These are phyloP conservation scores for Balanococcus diminutus DNA, from an alignment of 2,888 invertebrate species.

Conservation along the genomic window DNA sequence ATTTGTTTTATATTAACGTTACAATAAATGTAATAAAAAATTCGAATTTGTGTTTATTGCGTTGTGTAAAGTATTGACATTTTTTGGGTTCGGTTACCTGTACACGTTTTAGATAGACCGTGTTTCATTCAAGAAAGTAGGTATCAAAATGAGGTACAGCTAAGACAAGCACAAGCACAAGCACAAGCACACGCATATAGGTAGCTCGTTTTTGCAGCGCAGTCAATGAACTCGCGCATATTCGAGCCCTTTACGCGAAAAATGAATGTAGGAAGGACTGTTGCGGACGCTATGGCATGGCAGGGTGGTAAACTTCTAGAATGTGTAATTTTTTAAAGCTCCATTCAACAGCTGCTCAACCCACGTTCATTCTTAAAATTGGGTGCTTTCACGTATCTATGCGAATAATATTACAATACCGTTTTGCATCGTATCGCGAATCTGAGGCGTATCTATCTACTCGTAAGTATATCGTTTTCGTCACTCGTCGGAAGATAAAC, in stretches of 20 bases:
- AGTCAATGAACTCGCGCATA: slow-evolving; percentile 24
- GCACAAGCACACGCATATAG: no score
- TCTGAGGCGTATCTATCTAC: no score
- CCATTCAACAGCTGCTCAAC: slow-evolving; percentile 3
- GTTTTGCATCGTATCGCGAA: no score
- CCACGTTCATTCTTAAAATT: neutral
- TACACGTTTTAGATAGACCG: no score
- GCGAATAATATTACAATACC: no score
- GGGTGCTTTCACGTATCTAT: no score
- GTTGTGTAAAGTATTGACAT: neutral
- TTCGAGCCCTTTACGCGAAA: slow-evolving; percentile 27
- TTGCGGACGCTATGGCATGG: neutral
- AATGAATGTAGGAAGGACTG: neutral
- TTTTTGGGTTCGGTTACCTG: no score
- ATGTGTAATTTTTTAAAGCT: neutral
- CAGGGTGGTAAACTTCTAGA: neutral
- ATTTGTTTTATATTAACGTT: slow-evolving; percentile 55
- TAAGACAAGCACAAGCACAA: no score
- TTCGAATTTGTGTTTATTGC: neutral
- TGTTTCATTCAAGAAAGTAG: no score
- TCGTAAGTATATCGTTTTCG: no score
- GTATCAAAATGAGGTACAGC: no score
- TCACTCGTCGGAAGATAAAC: no score
- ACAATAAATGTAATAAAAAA: slow-evolving; percentile 54
- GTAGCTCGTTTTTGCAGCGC: neutral